phyloP scores from a whole-genome alignment of 2,113 vertebrate genomes.

The Phalacrocorax brasilianus region DNA sequence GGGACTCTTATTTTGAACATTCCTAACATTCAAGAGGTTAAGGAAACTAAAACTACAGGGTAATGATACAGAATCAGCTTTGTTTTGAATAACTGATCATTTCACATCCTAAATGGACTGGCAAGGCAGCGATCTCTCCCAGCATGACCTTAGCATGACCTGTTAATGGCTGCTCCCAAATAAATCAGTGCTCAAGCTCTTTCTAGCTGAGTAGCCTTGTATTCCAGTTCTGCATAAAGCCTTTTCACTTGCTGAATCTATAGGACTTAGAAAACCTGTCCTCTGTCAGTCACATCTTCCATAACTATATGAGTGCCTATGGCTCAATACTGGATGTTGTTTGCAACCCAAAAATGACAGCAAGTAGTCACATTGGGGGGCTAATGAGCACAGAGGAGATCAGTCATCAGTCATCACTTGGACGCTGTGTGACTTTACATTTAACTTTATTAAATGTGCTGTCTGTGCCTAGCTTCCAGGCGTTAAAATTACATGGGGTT shows the following conservation, averaged over 20 bases:
- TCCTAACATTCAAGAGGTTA: neutral
- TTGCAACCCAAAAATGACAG: neutral
- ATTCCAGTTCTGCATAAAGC: neutral
- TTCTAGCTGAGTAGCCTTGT: neutral
- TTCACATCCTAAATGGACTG: neutral
- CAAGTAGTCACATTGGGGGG: neutral
- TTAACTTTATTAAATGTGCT: neutral
- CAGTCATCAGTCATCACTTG: neutral
- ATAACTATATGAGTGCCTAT: neutral
- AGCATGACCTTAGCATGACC: neutral
- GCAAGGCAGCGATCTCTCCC: neutral
- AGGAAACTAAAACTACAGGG: neutral
- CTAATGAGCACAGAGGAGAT: neutral
- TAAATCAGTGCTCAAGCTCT: neutral
- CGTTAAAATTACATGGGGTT: slow-evolving; percentile 1
- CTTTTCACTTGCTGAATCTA: rapidly evolving
- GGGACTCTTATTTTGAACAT: neutral
- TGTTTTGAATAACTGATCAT: neutral
- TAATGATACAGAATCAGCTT: neutral
- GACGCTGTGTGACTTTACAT: neutral
- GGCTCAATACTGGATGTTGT: neutral
- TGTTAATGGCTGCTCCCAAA: neutral
- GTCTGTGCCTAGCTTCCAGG: neutral
- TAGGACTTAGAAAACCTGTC: neutral
- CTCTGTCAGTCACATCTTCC: neutral